Conservation (phyloP, 2,888 invertebrate species). For the Cremastinae sp. region DNA sequence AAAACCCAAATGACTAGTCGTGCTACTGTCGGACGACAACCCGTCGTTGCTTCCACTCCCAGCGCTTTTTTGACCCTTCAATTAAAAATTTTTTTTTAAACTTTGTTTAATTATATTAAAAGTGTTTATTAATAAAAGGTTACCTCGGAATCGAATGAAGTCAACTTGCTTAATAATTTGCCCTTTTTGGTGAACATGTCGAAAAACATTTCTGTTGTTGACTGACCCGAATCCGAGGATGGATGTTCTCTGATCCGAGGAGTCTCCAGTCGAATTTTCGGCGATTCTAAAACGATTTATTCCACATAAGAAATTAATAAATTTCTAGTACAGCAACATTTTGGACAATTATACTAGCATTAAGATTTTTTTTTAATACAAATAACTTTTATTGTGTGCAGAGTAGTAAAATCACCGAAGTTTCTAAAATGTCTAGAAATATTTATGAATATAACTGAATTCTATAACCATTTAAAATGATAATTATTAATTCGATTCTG, state of each 20-base stretch:
- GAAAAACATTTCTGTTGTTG: constrained; percentile 95
- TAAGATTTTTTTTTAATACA: too few species aligned
- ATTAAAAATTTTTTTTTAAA: constrained; percentile 65
- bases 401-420: too few species aligned
- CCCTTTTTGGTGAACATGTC: constrained; percentile 97
- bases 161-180: constrained; percentile 92
- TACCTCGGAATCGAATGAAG: constrained; percentile 93
- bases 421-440: too few species aligned
- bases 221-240: constrained; percentile 85
- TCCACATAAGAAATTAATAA: too few species aligned
- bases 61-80: constrained; percentile 72
- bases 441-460: too few species aligned
- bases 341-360: too few species aligned
- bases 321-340: too few species aligned
- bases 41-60: constrained; percentile 75
- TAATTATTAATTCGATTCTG: too few species aligned
- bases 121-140: constrained; percentile 3
- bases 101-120: neutral
- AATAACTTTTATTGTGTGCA: too few species aligned
- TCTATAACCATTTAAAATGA: too few species aligned
- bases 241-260: constrained; percentile 84
- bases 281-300: constrained; percentile 81
- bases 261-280: constrained; percentile 83
- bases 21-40: constrained; percentile 86
- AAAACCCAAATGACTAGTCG: constrained; percentile 90